A percentile compares a stretch with the other conserved stretches of the same genome.
These are phyloP conservation scores for Tetramorium simillimum DNA, from an alignment of 1,140 invertebrate genomes.

Conservation along the genomic window DNA sequence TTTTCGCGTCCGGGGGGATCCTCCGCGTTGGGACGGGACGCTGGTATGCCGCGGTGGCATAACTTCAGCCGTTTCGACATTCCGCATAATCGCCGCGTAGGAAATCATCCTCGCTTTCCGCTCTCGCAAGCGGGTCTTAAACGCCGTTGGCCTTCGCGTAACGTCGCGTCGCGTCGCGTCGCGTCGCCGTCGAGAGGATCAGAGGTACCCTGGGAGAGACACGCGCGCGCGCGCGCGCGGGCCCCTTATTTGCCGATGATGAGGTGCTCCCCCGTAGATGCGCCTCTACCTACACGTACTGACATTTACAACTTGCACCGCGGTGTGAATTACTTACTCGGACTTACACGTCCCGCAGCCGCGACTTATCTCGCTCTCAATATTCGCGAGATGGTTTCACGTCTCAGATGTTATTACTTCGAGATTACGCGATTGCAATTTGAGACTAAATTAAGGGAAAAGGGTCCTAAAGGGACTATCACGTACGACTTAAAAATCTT, in stretches of 20 bases:
- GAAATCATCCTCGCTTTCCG: constrained; percentile 28
- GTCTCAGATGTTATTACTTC: too few species aligned
- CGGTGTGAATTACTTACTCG: constrained; percentile 40
- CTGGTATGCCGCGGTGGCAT: background rate
- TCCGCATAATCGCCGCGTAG: constrained; percentile 36
- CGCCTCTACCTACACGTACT: background rate
- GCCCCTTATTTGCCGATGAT: constrained; percentile 10
- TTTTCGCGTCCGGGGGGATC: background rate
- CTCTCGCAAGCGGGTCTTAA: constrained; percentile 28
- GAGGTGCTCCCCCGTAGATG: background rate
- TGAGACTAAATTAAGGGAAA: background rate
- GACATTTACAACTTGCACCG: constrained; percentile 51
- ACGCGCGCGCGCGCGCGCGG: background rate
- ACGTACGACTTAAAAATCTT: background rate
- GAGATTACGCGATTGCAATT: background rate
- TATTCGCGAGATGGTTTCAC: background rate
- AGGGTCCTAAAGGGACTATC: too few species aligned
- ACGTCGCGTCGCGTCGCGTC: constrained; percentile 9
- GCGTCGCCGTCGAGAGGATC: constrained; percentile 3
- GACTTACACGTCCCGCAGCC: background rate
- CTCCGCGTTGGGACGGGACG: background rate
- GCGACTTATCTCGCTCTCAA: background rate
- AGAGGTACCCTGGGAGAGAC: background rate
- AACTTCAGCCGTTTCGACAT: constrained; percentile 28
- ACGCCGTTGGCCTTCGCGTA: constrained; percentile 24